Evolutionary conservation across 1,140 invertebrate genomes (phyloP), one percentile per base, ranked within the genome.

Genomic region (Rhizoglyphus robini): DNA sequence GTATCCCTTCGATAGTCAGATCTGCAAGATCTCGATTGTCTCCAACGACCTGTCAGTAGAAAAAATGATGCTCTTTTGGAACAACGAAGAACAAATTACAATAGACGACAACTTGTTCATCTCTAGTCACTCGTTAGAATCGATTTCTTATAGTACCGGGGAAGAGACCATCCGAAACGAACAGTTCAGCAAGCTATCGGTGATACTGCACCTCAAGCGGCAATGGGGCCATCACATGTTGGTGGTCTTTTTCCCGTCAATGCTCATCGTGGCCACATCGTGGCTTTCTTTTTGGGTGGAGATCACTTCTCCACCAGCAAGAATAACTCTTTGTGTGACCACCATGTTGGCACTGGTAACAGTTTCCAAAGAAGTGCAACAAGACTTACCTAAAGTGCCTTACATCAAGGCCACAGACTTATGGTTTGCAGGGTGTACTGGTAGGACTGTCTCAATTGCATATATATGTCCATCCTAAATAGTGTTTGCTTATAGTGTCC

Each of bases 1-100:
- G 65, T 83, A 82, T 71, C 81, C 81, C 2, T 71, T 83, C 51
- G 81, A 83, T 69, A 76, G 74, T 27, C 81, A 83, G 72, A 73
- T 75, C 4, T 83, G 81, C 69, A 79, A 76, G 18, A 79, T 83
- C 74, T 75, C 81, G 67, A 79, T 83, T 27, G 78, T 68, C 69
- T 27, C 66, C 79, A 79, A 79, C 73, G 77, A 76, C 0, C 78
- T 80, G 68, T 78, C 78, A 8, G 73, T 73, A 1, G 82, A 82
- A 18, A 83, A 88, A 68, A 78, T 90, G 71, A 75, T 81, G 36
- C 71, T 90, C 3, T 79, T 81, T 69, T 90, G 88, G 88, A 83
- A 84, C 70, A 79, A 81, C 38, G 79, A 84, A 38, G 79, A 81
- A 47, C 84, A 87, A 13, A 83, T 89, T 11, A 80, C 83, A 5